phyloP scores from a whole-genome alignment of 2,797 vertebrate genomes.

The Lophius americanus region DNA sequence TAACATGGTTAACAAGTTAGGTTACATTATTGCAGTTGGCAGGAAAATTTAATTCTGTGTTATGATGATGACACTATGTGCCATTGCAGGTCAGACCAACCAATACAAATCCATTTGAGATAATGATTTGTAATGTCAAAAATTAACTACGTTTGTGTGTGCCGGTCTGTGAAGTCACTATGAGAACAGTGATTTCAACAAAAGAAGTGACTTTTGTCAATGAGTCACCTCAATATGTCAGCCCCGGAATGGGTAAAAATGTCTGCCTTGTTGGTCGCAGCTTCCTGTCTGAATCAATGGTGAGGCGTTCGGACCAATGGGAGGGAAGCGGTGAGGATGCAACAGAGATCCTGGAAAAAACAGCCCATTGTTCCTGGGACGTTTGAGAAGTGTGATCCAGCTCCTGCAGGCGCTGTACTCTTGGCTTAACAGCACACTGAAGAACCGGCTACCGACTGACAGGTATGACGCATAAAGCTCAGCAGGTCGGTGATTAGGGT shows the following conservation, averaged over 20 bases:
- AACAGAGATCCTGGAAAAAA: conserved; percentile 84
- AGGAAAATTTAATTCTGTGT: conserved; percentile 6
- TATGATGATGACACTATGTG: conserved; percentile 33
- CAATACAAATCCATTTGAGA: conserved; percentile 43
- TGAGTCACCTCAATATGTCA: conserved; percentile 56
- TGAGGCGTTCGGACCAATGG: conserved; percentile 67
- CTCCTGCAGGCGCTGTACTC: conserved; percentile 36
- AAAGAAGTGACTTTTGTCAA: conserved; percentile 72
- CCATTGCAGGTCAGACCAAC: conserved; percentile 33
- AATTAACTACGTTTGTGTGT: conserved; percentile 23
- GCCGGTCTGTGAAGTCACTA: conserved; percentile 16
- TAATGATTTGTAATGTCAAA: conserved; percentile 57
- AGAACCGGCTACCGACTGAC: conserved; percentile 37
- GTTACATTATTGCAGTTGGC: no score
- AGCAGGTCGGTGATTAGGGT: conserved; percentile 3
- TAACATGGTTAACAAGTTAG: no score
- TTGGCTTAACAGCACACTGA: conserved; percentile 31
- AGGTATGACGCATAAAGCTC: conserved; percentile 39
- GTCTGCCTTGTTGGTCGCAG: conserved; percentile 69
- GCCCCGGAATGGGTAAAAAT: conserved; percentile 67
- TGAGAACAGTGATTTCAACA: conserved; percentile 50
- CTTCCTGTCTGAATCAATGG: conserved; percentile 79
- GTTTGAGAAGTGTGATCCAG: conserved; percentile 68
- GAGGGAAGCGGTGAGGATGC: conserved; percentile 72
- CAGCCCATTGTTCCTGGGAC: conserved; percentile 79